Evolutionary conservation across 2,797 vertebrate genomes (phyloP).

Genomic region (Loris lydekkerianus): DNA sequence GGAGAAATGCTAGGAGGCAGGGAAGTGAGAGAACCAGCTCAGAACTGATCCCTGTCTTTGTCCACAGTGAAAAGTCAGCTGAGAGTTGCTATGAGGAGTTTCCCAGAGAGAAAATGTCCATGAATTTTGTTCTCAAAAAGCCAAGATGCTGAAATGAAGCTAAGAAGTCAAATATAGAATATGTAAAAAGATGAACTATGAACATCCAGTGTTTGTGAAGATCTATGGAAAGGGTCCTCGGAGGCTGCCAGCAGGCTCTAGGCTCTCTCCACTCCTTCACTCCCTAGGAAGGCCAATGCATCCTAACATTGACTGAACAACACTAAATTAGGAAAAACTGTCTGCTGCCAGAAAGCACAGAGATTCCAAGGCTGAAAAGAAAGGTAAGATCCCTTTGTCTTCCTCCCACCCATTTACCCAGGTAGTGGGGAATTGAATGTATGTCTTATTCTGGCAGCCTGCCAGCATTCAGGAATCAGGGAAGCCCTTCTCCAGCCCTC

Average conservation of each 20-base stretch:
- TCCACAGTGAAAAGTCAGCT: neutral
- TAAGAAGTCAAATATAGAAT: neutral
- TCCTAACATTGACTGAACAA: neutral
- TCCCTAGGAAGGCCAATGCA: neutral
- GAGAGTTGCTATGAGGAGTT: neutral
- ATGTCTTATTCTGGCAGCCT: neutral
- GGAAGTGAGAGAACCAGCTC: neutral
- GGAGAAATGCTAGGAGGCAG: too few species aligned
- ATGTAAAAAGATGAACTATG: neutral
- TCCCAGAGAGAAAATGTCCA: neutral
- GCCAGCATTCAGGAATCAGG: neutral
- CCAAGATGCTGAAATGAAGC: neutral
- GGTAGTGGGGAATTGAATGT: neutral
- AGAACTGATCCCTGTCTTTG: neutral
- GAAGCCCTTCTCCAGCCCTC: neutral
- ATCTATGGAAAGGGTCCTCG: neutral
- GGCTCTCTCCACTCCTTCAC: neutral
- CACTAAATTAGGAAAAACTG: neutral
- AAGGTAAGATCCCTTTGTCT: neutral
- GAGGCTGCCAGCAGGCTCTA: neutral
- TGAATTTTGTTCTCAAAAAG: conserved; percentile 18
- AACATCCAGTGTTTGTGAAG: neutral
- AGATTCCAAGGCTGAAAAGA: neutral
- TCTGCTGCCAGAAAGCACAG: neutral
- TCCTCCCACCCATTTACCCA: neutral